A percentile compares a stretch with the other conserved stretches of the same genome.
These are phyloP conservation scores for Gobiocypris rarus DNA, from an alignment of 2,113 vertebrate genomes.

Conservation along the genomic window DNA sequence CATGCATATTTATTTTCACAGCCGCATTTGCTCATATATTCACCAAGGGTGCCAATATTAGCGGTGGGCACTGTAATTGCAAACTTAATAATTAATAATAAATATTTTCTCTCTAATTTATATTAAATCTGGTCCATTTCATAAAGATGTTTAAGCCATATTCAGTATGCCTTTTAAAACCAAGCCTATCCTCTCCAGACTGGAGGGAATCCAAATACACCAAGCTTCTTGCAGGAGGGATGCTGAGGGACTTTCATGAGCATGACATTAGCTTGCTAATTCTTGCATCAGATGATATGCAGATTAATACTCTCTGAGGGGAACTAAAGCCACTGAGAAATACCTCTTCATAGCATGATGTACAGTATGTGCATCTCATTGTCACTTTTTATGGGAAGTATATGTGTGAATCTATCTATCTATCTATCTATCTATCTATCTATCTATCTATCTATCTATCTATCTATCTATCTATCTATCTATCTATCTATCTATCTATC, in stretches of 20 bases:
- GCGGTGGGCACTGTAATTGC: too few species aligned
- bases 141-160: not conserved
- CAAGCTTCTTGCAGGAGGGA: constrained; percentile 38
- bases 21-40: too few species aligned
- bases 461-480: too few species aligned
- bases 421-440: too few species aligned
- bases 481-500: too few species aligned
- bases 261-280: constrained; percentile 71
- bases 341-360: not conserved
- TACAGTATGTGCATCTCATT: not conserved
- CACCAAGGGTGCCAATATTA: too few species aligned
- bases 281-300: constrained; percentile 75
- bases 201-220: constrained; percentile 8
- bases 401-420: not conserved
- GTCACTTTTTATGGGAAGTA: constrained; percentile 11
- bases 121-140: not conserved
- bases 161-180: not conserved
- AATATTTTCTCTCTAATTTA: not conserved
- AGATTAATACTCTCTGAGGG: constrained; percentile 49
- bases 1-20: too few species aligned
- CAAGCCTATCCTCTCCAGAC: constrained; percentile 42
- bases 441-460: too few species aligned
- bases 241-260: constrained; percentile 54
- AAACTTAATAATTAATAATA: too few species aligned
- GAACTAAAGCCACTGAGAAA: constrained; percentile 7